Percentiles rank a stretch among this genome's conserved stretches.
Evolutionary conservation across 2,797 vertebrate genomes (phyloP).

Genomic region (Parauchenoglanis ngamensis): DNA sequence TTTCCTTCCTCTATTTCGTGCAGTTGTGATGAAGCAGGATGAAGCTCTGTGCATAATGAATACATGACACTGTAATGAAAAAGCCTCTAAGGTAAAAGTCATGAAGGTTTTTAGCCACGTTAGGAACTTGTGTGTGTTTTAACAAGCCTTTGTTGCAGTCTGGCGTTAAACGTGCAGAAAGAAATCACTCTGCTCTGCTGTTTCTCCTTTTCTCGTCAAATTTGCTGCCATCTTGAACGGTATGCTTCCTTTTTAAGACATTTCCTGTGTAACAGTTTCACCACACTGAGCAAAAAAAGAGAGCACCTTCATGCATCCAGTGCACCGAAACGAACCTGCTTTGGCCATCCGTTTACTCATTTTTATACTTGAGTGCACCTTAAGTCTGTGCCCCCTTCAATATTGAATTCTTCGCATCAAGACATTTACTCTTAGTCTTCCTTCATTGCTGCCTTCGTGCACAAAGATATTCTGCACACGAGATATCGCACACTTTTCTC

Average conservation of each 20-base stretch:
- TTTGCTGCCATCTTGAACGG: neutral
- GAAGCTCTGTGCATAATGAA: neutral
- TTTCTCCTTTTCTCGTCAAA: conserved; percentile 7
- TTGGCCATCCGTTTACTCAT: neutral
- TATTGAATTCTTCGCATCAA: too few relatives aligned
- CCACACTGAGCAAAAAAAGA: neutral
- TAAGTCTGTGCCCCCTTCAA: neutral
- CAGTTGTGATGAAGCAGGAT: conserved; percentile 48
- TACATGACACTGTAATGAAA: neutral
- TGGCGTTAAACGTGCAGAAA: neutral
- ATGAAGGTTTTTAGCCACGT: neutral
- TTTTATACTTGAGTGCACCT: neutral
- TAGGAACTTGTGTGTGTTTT: neutral
- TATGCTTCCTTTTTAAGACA: conserved; percentile 41
- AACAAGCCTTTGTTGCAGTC: neutral
- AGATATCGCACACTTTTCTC: neutral
- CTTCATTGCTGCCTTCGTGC: neutral
- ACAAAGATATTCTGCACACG: neutral
- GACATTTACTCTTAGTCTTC: neutral
- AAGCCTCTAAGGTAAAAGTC: neutral
- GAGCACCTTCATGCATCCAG: neutral
- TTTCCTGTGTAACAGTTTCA: conserved; percentile 30
- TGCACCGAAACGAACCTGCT: neutral
- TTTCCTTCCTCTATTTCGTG: conserved; percentile 59
- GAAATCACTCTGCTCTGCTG: neutral